Evolutionary conservation across 2,888 invertebrate genomes (phyloP), one percentile per base, ranked within the genome.

Genomic region (Drosophila koepferae): DNA sequence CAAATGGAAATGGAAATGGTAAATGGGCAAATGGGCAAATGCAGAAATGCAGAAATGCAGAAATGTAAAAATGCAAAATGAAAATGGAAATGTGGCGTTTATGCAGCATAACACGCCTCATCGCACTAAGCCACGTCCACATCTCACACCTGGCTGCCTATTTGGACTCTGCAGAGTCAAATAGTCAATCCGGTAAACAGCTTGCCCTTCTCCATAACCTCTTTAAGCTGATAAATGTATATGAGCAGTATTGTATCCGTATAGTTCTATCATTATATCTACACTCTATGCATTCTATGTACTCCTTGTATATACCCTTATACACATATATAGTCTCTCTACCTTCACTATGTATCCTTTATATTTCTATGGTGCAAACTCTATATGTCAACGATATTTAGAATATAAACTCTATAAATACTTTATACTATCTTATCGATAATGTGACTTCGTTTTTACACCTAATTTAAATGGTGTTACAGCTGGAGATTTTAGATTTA

Each of bases 81-180:
- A n/a, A 54, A 76, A 77, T 73, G 78, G 20, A 63, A 74, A 79
- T 64, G 44, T 62, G 69, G 68, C 54, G 51, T 63, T 38, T 54
- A 51, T 56, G 54, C 16, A 44, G 41, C 49, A 49, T 62, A 59
- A 34, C 44, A 63, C 49, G 46, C 60, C 72, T 62, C 77, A 71
- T 77, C 54, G 72, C 66, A 44, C 63, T 77, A 80, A 77, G 54
- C 54, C 54, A 54, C 23, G 38, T 10, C 31, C 38, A 10, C 44
- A 2, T 31, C 41, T 18, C 56, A 54, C 54, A 38, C 51, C 51
- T 36, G 51, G 14, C 34, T 51, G 51, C 3, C 18, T 51, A 36
- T 51, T 18, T 18, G 14, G 51, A 18, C 34, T 20, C 7, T 34
- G 1, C 34, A 12, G 34, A 34, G 20, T 34, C 36, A 20, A 51